Percentiles rank a stretch among this genome's conserved stretches.
Evolutionary conservation across 2,797 vertebrate species (phyloP).

Genomic region (Diglossa cyanea): DNA sequence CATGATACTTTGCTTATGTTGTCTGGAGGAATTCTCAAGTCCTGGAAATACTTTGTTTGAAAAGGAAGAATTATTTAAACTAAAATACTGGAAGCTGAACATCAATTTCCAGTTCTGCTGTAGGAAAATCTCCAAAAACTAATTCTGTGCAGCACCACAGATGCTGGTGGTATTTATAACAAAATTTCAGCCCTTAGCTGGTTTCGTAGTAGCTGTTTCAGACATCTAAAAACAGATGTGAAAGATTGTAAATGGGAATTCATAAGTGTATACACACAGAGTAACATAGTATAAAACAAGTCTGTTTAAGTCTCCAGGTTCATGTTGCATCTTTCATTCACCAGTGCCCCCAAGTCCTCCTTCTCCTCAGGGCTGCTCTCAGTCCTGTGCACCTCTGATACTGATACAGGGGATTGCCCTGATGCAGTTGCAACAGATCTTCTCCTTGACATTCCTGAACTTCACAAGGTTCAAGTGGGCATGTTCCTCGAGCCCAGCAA

Average conservation of each 20-base stretch:
- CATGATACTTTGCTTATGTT: background rate
- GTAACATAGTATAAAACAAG: background rate
- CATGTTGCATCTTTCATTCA: background rate
- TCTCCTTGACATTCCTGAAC: background rate
- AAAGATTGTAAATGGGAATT: background rate
- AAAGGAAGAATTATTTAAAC: background rate
- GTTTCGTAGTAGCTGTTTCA: background rate
- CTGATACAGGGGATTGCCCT: background rate
- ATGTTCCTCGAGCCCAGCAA: fast-evolving
- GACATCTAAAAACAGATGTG: background rate
- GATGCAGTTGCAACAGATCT: background rate
- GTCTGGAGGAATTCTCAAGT: background rate
- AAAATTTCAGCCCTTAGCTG: background rate
- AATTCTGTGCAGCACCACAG: background rate
- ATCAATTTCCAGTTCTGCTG: background rate
- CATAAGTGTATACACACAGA: fast-evolving
- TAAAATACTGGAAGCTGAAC: background rate
- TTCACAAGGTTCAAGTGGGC: background rate
- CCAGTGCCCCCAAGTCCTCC: background rate
- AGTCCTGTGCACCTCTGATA: background rate
- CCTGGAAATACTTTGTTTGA: background rate
- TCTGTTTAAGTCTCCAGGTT: background rate
- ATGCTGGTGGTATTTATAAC: background rate
- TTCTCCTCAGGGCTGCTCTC: background rate
- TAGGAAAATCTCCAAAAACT: background rate